Evolutionary conservation across 2,888 invertebrate genomes (phyloP).

Genomic region (Pheosia gnoma): DNA sequence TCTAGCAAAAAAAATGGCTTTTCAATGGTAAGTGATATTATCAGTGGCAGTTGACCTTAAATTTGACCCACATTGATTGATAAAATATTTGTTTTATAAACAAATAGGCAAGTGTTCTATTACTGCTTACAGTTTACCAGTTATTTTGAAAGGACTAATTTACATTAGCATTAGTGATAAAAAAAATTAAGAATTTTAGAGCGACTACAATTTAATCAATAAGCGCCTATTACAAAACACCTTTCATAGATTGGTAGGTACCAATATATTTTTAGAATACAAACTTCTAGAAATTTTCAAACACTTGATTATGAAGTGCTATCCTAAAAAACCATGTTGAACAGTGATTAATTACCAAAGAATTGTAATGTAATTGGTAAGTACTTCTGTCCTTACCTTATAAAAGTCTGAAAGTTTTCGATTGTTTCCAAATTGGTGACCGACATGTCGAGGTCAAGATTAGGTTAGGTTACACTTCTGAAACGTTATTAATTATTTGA

Average conservation of each 20-base stretch:
- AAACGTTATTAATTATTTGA: neutral
- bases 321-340: no score
- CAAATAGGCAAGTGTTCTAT: constrained; percentile 6
- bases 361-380: no score
- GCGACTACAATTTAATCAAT: no score
- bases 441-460: constrained; percentile 72
- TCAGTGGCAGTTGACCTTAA: constrained; percentile 22
- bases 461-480: constrained; percentile 41
- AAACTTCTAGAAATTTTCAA: no score
- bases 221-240: no score
- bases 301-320: no score
- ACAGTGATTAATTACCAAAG: no score
- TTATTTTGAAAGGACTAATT: neutral
- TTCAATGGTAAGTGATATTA: constrained; percentile 6
- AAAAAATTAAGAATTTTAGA: no score
- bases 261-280: no score
- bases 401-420: constrained; percentile 78
- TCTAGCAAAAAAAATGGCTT: neutral
- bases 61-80: constrained; percentile 16
- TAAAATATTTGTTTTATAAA: constrained; percentile 12
- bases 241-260: no score
- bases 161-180: no score
- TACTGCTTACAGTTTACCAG: neutral
- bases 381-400: constrained; percentile 52
- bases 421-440: constrained; percentile 74